Evolutionary conservation across 2,797 vertebrate genomes (phyloP).

Genomic region (Sciaenops ocellatus): DNA sequence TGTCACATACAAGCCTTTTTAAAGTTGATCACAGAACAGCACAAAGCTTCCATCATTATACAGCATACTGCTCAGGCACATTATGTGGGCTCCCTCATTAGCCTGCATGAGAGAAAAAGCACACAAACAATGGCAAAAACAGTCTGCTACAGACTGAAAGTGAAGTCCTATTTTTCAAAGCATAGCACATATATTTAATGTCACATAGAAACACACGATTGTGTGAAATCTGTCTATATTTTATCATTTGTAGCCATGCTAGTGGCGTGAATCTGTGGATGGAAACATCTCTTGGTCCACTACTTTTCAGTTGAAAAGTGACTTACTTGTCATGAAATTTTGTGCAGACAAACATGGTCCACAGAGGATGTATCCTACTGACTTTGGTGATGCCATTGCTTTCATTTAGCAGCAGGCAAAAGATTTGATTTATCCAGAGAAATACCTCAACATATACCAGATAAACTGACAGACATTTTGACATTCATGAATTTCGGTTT

Average conservation of each 20-base stretch:
- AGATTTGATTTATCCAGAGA: too few relatives aligned
- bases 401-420: too few relatives aligned
- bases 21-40: slow-evolving; percentile 38
- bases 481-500: not conserved
- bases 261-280: not conserved
- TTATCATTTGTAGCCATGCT: not conserved
- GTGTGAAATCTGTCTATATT: not conserved
- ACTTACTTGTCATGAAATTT: not conserved
- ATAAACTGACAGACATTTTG: not conserved
- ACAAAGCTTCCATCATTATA: slow-evolving; percentile 48
- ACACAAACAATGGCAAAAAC: slow-evolving; percentile 16
- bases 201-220: not conserved
- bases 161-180: slow-evolving; percentile 23
- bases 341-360: not conserved
- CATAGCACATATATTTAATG: not conserved
- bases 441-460: too few relatives aligned
- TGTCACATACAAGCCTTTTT: slow-evolving; percentile 47
- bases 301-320: not conserved
- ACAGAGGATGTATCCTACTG: not conserved
- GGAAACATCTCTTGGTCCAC: not conserved
- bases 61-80: slow-evolving; percentile 24
- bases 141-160: not conserved
- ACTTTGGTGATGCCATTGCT: too few relatives aligned
- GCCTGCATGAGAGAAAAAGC: slow-evolving; percentile 27
- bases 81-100: slow-evolving; percentile 49